phyloP scores from a whole-genome alignment of 2,888 invertebrate species.

The Acanthacorydalis orientalis region DNA sequence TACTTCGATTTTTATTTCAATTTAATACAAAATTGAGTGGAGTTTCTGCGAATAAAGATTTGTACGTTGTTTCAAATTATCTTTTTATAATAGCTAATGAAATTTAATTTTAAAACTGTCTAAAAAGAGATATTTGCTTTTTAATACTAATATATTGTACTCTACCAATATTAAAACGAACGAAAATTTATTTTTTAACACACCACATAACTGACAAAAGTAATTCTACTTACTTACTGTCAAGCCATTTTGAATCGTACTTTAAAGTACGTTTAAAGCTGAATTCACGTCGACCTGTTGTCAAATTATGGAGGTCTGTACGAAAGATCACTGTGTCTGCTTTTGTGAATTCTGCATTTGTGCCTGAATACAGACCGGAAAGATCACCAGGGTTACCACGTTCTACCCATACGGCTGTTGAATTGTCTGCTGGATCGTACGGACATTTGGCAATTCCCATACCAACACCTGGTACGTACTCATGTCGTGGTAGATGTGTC shows the following conservation, averaged over 20 bases:
- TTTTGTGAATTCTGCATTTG: conserved; percentile 54
- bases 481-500: conserved; percentile 37
- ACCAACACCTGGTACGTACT: conserved; percentile 46
- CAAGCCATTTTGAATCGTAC: conserved; percentile 57
- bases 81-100: no score
- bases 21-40: no score
- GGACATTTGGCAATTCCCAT: conserved; percentile 54
- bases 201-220: not conserved
- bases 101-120: no score
- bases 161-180: not conserved
- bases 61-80: no score
- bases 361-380: conserved; percentile 54
- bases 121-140: no score
- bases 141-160: no score
- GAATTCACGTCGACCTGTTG: conserved; percentile 39
- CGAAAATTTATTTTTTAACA: not conserved
- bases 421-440: conserved; percentile 56
- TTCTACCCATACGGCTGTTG: conserved; percentile 56
- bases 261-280: conserved; percentile 49
- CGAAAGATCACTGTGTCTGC: conserved; percentile 58
- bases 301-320: conserved; percentile 43
- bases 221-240: conserved; percentile 37
- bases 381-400: conserved; percentile 47
- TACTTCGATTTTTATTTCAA: no score
- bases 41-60: no score